Percentiles rank a stretch among this genome's conserved stretches.
Conservation (phyloP, 53 echinoderm and acorn worm genomes). For the Crossaster papposus region DNA sequence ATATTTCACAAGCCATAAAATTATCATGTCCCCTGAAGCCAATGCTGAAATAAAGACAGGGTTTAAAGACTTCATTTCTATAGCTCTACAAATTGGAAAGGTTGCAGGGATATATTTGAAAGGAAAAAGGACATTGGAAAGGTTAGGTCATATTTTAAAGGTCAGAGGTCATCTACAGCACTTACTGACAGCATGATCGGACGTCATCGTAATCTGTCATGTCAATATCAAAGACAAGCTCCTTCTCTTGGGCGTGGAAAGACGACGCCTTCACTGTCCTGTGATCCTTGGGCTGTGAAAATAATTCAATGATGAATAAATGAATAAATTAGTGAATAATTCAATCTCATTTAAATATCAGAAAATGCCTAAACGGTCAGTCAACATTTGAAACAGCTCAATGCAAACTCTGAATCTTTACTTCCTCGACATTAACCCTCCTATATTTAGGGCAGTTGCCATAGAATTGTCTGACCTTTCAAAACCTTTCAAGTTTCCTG, state of each 20-base stretch:
- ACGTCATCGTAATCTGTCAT: slow-evolving; percentile 99
- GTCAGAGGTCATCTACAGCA: slow-evolving; percentile 1
- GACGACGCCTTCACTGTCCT: slow-evolving; percentile 92
- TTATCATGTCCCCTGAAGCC: no score
- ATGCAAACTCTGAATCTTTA: no score
- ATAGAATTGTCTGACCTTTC: no score
- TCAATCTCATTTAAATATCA: background rate
- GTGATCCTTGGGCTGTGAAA: slow-evolving; percentile 88
- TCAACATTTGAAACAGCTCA: no score
- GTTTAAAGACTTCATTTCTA: no score
- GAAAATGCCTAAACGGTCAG: background rate
- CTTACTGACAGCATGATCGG: slow-evolving; percentile 95
- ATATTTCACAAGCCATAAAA: no score
- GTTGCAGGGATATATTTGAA: background rate
- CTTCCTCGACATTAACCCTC: no score
- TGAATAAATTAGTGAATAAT: slow-evolving; percentile 11
- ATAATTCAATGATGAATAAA: background rate
- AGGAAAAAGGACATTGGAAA: background rate
- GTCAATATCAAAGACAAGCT: slow-evolving; percentile 99
- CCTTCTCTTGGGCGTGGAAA: slow-evolving; percentile 96
- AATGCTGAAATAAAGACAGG: no score
- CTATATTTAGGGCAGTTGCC: no score
- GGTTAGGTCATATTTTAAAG: background rate
- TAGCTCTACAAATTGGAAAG: no score
- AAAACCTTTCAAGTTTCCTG: no score